Conservation (phyloP, 1,140 invertebrate species). For the Saxidomus purpurata region DNA sequence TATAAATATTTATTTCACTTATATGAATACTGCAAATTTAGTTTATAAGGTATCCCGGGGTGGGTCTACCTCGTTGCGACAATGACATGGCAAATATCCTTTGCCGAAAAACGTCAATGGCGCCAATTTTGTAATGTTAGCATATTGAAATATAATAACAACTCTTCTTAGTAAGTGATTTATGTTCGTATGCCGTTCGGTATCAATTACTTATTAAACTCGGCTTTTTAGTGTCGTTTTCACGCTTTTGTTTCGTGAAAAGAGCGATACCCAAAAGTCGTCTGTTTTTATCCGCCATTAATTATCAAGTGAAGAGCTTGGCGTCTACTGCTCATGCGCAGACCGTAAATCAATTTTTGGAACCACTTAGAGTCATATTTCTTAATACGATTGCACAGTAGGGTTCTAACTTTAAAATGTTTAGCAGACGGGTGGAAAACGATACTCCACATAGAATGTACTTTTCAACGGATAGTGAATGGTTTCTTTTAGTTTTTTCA, state of each 20-base stretch:
- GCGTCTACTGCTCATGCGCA: constrained; percentile 35
- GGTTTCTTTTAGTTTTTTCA: background rate
- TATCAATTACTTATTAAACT: constrained; percentile 46
- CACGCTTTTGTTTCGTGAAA: constrained; percentile 55
- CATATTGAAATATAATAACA: constrained; percentile 65
- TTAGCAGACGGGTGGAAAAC: background rate
- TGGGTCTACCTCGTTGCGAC: constrained; percentile 23
- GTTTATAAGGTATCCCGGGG: constrained; percentile 17
- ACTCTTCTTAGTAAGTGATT: constrained; percentile 46
- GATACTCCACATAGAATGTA: background rate
- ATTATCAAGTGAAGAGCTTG: constrained; percentile 23
- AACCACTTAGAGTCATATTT: constrained; percentile 55
- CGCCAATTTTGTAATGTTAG: constrained; percentile 63
- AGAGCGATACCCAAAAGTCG: constrained; percentile 62
- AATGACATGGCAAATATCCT: constrained; percentile 47
- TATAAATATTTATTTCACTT: constrained; percentile 58
- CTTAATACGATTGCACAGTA: constrained; percentile 34
- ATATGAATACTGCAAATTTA: constrained; percentile 56
- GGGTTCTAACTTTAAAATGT: constrained; percentile 8
- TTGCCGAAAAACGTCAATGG: constrained; percentile 28
- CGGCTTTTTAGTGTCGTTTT: constrained; percentile 36
- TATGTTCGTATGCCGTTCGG: constrained; percentile 31
- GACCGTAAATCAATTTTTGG: constrained; percentile 55
- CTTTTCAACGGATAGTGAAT: background rate
- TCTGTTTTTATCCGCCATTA: constrained; percentile 52